Conservation (phyloP, 2,888 invertebrate genomes). For the Euclidia mi region DNA sequence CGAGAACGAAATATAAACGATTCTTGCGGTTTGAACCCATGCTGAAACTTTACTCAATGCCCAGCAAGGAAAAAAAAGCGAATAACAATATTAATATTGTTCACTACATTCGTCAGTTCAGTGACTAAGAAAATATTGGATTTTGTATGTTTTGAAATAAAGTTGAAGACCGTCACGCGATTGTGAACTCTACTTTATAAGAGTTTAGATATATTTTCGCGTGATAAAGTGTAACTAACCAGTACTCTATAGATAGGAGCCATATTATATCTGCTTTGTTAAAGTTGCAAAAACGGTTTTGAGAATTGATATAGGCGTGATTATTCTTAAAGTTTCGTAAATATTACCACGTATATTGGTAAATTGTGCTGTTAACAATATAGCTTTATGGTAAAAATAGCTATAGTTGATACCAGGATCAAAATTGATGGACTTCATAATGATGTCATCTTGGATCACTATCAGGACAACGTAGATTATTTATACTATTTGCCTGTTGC, state of each 20-base stretch:
- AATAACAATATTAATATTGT: conserved; percentile 20
- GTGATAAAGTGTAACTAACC: neutral
- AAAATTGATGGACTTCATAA: no score
- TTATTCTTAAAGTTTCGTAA: no score
- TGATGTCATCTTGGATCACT: no score
- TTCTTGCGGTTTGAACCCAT: neutral
- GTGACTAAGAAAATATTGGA: conserved; percentile 46
- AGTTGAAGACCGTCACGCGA: conserved; percentile 1
- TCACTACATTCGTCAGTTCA: conserved; percentile 35
- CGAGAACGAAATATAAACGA: neutral
- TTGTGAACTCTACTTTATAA: conserved; percentile 6
- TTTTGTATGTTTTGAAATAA: conserved; percentile 22
- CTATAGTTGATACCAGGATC: no score
- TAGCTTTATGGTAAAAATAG: no score
- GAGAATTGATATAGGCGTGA: neutral
- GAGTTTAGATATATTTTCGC: conserved; percentile 1
- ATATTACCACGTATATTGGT: no score
- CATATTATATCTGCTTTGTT: conserved; percentile 1
- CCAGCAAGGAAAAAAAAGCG: neutral
- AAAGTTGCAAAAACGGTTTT: neutral
- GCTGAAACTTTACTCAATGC: conserved; percentile 3
- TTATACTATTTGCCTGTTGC: no score
- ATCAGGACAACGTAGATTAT: no score
- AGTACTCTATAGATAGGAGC: neutral
- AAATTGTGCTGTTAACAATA: no score